Evolutionary conservation across 2,113 vertebrate genomes (phyloP).

Genomic region (Daboia siamensis): DNA sequence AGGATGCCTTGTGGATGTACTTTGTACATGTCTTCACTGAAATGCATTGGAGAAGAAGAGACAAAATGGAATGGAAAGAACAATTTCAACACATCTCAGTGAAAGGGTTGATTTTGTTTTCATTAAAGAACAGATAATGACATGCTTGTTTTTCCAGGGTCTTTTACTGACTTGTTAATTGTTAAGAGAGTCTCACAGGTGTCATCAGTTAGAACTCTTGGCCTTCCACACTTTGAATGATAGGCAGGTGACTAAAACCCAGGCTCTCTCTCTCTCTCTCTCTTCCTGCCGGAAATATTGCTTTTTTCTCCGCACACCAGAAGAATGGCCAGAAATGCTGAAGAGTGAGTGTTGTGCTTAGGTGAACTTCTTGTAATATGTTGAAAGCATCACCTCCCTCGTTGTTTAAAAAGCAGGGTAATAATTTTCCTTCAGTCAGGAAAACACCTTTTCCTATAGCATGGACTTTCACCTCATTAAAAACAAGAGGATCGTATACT

Average conservation of each 20-base stretch:
- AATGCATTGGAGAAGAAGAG: conserved; percentile 30
- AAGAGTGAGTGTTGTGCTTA: conserved; percentile 49
- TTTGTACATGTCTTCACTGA: background rate
- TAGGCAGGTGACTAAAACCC: conserved; percentile 73
- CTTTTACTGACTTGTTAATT: conserved; percentile 74
- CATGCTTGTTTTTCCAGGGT: conserved; percentile 68
- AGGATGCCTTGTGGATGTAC: background rate
- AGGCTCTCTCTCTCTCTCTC: conserved; percentile 50
- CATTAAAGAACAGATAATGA: conserved; percentile 31
- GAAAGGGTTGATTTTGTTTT: conserved; percentile 41
- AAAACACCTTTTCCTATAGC: conserved; percentile 37
- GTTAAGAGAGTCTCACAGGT: conserved; percentile 69
- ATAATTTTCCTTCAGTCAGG: conserved; percentile 21
- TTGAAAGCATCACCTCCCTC: conserved; percentile 49
- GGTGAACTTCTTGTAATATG: conserved; percentile 47
- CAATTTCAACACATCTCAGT: conserved; percentile 55
- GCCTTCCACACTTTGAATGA: conserved; percentile 70
- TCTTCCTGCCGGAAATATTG: conserved; percentile 58
- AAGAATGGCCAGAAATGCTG: conserved; percentile 64
- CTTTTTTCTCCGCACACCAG: conserved; percentile 58
- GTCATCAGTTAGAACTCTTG: conserved; percentile 78
- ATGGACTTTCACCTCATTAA: conserved; percentile 1
- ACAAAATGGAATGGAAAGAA: conserved; percentile 51
- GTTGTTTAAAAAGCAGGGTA: conserved; percentile 21
- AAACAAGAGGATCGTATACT: background rate